These are phyloP conservation scores for Notodonta dromedarius DNA, from an alignment of 2,888 invertebrate genomes.

Conservation along the genomic window DNA sequence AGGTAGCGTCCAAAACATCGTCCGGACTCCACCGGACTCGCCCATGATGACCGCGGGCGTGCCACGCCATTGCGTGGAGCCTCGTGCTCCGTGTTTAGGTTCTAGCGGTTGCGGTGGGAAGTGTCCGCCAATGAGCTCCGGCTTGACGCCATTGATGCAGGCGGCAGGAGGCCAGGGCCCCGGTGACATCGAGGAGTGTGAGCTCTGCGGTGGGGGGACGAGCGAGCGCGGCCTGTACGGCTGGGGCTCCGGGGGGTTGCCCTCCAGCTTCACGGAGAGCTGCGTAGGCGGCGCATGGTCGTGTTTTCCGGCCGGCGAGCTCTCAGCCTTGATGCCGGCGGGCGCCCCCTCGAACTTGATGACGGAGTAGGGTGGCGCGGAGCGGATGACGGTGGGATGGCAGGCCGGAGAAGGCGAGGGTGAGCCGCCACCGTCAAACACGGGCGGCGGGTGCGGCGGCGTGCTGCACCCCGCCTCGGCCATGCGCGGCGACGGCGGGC, in stretches of 20 bases:
- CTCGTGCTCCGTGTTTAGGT: constrained; percentile 66
- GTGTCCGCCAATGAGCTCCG: constrained; percentile 90
- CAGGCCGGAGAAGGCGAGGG: constrained; percentile 72
- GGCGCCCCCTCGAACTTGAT: constrained; percentile 84
- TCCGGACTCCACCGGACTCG: constrained; percentile 94
- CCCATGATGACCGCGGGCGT: constrained; percentile 97
- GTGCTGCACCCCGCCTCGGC: constrained; percentile 86
- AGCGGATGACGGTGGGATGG: constrained; percentile 83
- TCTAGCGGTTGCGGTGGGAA: constrained; percentile 79
- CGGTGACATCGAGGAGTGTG: constrained; percentile 66
- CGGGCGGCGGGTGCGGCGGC: constrained; percentile 84
- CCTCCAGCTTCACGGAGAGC: constrained; percentile 78
- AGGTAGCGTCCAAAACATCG: constrained; percentile 87
- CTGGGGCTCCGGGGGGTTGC: constrained; percentile 59
- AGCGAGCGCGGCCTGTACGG: constrained; percentile 69
- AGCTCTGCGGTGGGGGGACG: constrained; percentile 75
- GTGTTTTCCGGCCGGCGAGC: constrained; percentile 58
- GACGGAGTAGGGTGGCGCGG: constrained; percentile 84
- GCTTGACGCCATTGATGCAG: constrained; percentile 91
- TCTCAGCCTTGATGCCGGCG: constrained; percentile 64
- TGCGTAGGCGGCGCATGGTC: constrained; percentile 60
- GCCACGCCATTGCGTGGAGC: constrained; percentile 80
- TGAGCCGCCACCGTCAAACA: constrained; percentile 79
- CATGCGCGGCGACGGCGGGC: constrained; percentile 93
- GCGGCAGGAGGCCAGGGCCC: constrained; percentile 84